These are phyloP conservation scores for Oscheius sp. DNA, from an alignment of 1,140 invertebrate species.

Conservation along the genomic window DNA sequence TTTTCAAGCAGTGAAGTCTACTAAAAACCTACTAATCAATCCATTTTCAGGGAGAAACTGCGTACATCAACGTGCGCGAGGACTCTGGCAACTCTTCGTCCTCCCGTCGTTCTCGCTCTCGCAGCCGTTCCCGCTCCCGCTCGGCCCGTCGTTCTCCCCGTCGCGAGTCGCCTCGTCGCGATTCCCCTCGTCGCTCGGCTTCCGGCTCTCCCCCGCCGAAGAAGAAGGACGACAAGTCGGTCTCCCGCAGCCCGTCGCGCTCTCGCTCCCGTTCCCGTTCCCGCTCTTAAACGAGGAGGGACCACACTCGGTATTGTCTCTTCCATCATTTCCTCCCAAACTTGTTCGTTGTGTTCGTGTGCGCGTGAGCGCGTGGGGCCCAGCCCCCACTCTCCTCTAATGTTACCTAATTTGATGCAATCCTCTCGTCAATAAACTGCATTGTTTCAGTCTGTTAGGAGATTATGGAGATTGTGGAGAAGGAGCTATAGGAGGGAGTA, in stretches of 20 bases:
- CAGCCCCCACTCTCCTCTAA: too few species aligned
- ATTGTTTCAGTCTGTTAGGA: too few species aligned
- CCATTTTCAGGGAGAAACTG: conserved; percentile 44
- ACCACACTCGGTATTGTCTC: too few species aligned
- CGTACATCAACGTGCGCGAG: conserved; percentile 45
- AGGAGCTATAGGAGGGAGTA: too few species aligned
- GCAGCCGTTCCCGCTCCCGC: conserved; percentile 1
- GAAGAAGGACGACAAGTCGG: conserved; percentile 19
- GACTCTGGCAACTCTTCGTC: conserved; percentile 7
- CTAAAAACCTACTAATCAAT: conserved; percentile 6
- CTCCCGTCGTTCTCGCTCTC: conserved; percentile 26
- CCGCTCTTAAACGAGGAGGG: conserved; percentile 32
- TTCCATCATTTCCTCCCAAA: too few species aligned
- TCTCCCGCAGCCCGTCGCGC: conserved; percentile 16
- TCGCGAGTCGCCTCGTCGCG: neutral
- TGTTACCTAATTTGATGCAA: too few species aligned
- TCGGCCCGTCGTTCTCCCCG: conserved; percentile 22
- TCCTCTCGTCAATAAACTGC: too few species aligned
- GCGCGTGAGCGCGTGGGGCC: too few species aligned
- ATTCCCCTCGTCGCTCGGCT: conserved; percentile 26
- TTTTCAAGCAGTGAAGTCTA: neutral
- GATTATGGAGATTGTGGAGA: too few species aligned
- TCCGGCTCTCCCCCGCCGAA: conserved; percentile 35
- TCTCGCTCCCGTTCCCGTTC: conserved; percentile 19
- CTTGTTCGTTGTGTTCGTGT: too few species aligned